A percentile compares a stretch with the other conserved stretches of the same genome.
phyloP scores from a whole-genome alignment of 2,113 vertebrate genomes.

The Phrynosoma platyrhinos region DNA sequence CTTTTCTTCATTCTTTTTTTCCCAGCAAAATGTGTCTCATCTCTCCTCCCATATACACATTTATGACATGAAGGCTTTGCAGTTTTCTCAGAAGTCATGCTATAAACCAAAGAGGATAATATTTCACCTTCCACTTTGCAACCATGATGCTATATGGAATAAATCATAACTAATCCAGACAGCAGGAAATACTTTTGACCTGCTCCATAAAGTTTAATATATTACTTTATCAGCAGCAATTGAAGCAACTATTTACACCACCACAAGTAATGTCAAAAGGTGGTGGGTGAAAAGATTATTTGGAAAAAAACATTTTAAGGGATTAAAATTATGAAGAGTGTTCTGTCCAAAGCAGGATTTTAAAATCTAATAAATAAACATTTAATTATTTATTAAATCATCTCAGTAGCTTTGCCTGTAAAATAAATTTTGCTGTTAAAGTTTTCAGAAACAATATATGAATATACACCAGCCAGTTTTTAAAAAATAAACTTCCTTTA shows the following conservation, averaged over 20 bases:
- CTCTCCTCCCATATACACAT: background rate
- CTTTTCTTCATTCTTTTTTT: too few species aligned
- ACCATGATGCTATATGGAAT: background rate
- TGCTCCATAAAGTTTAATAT: background rate
- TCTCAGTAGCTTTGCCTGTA: slow-evolving; percentile 18
- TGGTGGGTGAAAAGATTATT: background rate
- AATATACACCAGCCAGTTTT: slow-evolving; percentile 10
- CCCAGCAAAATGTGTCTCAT: too few species aligned
- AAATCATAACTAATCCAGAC: background rate
- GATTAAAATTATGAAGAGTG: background rate
- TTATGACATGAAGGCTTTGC: background rate
- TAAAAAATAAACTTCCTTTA: background rate
- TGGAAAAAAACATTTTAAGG: background rate
- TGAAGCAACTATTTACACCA: background rate
- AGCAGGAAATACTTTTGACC: background rate
- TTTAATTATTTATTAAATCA: background rate
- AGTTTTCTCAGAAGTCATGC: background rate
- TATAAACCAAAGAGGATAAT: background rate
- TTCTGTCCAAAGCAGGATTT: slow-evolving; percentile 7
- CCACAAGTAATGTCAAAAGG: background rate
- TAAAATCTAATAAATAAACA: slow-evolving; percentile 4
- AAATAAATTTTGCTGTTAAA: slow-evolving; percentile 16
- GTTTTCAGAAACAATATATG: slow-evolving; percentile 24
- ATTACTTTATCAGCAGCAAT: background rate
- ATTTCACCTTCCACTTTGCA: background rate